phyloP scores from a whole-genome alignment of 2,888 invertebrate species.

The Magallana nippona region DNA sequence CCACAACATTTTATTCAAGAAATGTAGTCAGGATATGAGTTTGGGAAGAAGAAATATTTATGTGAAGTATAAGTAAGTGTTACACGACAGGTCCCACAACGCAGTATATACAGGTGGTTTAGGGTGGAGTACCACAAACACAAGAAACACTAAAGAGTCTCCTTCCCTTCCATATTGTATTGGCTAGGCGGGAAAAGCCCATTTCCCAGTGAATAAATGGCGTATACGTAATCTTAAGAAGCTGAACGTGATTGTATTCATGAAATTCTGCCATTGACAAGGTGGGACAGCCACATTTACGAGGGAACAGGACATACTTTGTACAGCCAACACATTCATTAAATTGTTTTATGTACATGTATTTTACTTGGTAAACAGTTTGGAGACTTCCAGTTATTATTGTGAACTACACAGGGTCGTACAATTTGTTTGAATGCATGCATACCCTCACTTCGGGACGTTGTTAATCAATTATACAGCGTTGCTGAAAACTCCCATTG shows the following conservation, averaged over 20 bases:
- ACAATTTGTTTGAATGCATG: neutral
- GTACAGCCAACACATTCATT: neutral
- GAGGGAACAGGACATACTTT: neutral
- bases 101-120: neutral
- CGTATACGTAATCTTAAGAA: neutral
- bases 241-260: slow-evolving; percentile 17
- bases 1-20: no score
- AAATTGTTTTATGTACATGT: neutral
- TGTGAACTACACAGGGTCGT: neutral
- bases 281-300: neutral
- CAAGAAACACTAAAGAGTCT: neutral
- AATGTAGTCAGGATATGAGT: no score
- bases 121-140: neutral
- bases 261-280: slow-evolving; percentile 6
- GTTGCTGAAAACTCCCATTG: neutral
- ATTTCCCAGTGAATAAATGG: neutral
- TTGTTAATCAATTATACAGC: neutral
- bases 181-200: neutral
- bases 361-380: slow-evolving; percentile 23
- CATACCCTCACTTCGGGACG: neutral
- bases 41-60: no score
- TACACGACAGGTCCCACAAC: no score
- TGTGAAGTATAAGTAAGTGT: no score
- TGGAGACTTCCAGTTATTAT: neutral
- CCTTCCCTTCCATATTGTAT: neutral